Evolutionary conservation across 2,888 invertebrate genomes (phyloP), one percentile per base, ranked within the genome.

Genomic region (Anaspis maculata): DNA sequence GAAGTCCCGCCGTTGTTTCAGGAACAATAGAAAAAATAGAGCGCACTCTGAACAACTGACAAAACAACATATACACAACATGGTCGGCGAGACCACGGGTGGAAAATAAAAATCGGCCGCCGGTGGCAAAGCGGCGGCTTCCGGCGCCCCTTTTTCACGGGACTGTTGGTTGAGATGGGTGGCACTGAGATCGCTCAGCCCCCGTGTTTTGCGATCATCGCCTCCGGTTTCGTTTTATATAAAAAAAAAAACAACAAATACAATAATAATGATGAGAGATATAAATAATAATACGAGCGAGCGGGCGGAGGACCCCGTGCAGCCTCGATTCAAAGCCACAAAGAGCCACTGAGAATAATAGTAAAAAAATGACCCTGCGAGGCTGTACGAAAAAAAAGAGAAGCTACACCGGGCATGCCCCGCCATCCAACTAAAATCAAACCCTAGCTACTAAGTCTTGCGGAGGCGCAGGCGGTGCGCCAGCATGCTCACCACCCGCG

Each of bases 161-260:
- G 39, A 37, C 41, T 43, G 44, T 31, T 34, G 37, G 30, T 41
- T 28, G 25, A 30, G 19, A 24, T 31, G n/a, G 31, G 29, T 27
- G 56, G 56, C 51, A 56, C 57, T 57, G 64, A 64, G 64, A 64
- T 64, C 64, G 60, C 61, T 55, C 56, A 59, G 61, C 52, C 59
- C 57, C 52, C 49, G 42, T 39, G 44, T 45, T 42, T 37, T 50
- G 47, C 52, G 50, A 52, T 49, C 45, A 42, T 51, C 51, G 52
- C 53, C 53, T 51, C 51, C 49, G 46, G 46, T 51, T 48, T 51
- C 46, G n/a, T n/a, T n/a, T n/a, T n/a, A 48, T n/a, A n/a, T n/a
- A n/a, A n/a, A 55, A 54, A 49, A 49, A 44, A 42, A 49, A 49
- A 41, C 47, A 52, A 49, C 48, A 53, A n/a, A n/a, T 52, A 56